Evolutionary conservation across 1,140 invertebrate genomes (phyloP).

Genomic region (Drosophila gunungcola): DNA sequence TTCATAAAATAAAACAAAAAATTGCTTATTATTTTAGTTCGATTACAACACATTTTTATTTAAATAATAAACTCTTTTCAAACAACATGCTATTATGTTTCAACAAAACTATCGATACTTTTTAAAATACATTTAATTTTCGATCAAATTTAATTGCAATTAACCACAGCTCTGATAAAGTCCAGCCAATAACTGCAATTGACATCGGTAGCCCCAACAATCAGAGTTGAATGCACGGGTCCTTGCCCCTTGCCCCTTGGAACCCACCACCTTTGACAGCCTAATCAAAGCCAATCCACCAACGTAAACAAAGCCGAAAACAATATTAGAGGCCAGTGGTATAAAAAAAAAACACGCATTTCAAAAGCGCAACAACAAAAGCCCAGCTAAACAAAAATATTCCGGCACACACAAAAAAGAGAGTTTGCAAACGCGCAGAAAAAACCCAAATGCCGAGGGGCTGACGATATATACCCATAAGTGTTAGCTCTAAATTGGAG

Average conservation of each 20-base stretch:
- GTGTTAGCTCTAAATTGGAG: slow-evolving; percentile 27
- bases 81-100: too few species aligned
- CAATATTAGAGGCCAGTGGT: slow-evolving; percentile 24
- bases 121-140: not conserved
- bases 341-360: slow-evolving; percentile 19
- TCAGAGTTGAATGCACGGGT: slow-evolving; percentile 24
- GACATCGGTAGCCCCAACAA: slow-evolving; percentile 30
- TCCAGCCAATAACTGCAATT: slow-evolving; percentile 18
- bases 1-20: too few species aligned
- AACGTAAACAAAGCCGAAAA: slow-evolving; percentile 47
- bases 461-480: slow-evolving; percentile 8
- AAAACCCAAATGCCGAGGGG: slow-evolving; percentile 4
- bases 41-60: too few species aligned
- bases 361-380: slow-evolving; percentile 42
- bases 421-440: slow-evolving; percentile 17
- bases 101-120: not conserved
- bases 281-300: slow-evolving; percentile 47
- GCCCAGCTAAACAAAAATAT: slow-evolving; percentile 22
- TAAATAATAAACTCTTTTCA: too few species aligned
- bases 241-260: not conserved
- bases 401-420: slow-evolving; percentile 5
- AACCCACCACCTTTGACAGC: slow-evolving; percentile 24
- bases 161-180: slow-evolving; percentile 5
- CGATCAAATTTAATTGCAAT: slow-evolving; percentile 7
- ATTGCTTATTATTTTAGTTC: too few species aligned